phyloP scores from a whole-genome alignment of 2,113 vertebrate species.

The Cyanoderma ruficeps region DNA sequence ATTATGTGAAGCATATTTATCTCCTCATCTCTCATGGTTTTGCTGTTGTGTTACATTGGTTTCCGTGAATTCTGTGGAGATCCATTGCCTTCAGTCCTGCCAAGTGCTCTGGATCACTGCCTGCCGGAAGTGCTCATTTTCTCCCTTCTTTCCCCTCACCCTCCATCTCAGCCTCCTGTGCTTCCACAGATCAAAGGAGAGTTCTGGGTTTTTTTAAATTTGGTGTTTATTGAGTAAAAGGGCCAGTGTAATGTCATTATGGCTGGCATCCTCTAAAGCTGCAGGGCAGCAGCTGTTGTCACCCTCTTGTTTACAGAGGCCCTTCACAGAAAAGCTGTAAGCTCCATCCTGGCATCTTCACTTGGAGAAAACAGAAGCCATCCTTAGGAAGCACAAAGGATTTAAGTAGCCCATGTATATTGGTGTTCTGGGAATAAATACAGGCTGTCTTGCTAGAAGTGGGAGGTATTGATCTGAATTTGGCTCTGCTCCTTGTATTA shows the following conservation, averaged over 20 bases:
- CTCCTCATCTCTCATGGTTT: background rate
- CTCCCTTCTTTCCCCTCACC: background rate
- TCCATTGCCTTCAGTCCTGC: slow-evolving; percentile 6
- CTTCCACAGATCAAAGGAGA: slow-evolving; percentile 33
- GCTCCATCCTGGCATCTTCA: background rate
- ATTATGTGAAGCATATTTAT: background rate
- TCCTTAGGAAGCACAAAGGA: background rate
- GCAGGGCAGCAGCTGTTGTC: background rate
- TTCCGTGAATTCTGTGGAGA: background rate
- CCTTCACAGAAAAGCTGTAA: background rate
- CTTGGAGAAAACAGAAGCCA: background rate
- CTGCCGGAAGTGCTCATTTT: background rate
- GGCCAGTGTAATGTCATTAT: background rate
- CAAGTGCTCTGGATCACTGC: background rate
- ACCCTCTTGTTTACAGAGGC: background rate
- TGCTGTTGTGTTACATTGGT: background rate
- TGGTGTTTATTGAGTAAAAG: background rate
- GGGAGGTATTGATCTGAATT: background rate
- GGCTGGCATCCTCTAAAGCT: background rate
- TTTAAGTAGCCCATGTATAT: background rate
- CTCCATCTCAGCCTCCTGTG: background rate
- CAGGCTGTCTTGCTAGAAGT: background rate
- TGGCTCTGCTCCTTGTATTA: fast-evolving
- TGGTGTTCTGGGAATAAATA: background rate
- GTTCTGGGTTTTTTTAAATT: slow-evolving; percentile 42